Evolutionary conservation across 1,140 invertebrate species (phyloP), one percentile per base, ranked within the genome.

Genomic region (Holotrichia oblita): DNA sequence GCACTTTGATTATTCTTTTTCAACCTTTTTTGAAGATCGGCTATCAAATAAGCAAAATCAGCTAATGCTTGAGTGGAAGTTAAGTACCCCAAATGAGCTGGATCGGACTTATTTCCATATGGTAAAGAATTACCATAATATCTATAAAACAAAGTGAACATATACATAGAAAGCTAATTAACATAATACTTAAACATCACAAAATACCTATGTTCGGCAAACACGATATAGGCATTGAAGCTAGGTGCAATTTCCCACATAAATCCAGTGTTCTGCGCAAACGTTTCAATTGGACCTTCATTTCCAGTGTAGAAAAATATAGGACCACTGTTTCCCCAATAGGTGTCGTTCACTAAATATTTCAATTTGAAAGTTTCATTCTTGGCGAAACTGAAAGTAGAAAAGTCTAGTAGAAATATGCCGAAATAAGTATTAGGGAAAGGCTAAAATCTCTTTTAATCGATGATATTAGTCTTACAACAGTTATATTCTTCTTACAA

Each of bases 231-330:
- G 1, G 97, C 97, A 44, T 90, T 89, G 83, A 97, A 96, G 82
- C 93, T 86, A 10, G 90, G 87, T 0, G 97, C 97, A 77, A 94
- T 92, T 75, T 99, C 96, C 94, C 95, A 99, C 89, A 99, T 93
- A 84, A 99, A 97, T 27, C 98, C 98, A 0, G 96, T 97, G 88
- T 99, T 98, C 83, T 98, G 89, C 4, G 95, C 95, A 89, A 99
- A 99, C 81, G 91, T 87, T 85, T 95, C 93, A 80, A 99, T 98
- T 83, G 93, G 91, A 77, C 98, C 98, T 89, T 99, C 98, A 90
- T 99, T 99, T 82, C 98, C 98, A 12, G 97, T 96, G 84, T 99
- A 99, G 85, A 99, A 98, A 86, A 98, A 97, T 81, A 99, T 96
- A 0, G 97, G 96, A 48, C 91, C 89, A 40, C 90, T 85, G 69